Conservation (phyloP, 2,113 vertebrate genomes). For the Melospiza georgiana region DNA sequence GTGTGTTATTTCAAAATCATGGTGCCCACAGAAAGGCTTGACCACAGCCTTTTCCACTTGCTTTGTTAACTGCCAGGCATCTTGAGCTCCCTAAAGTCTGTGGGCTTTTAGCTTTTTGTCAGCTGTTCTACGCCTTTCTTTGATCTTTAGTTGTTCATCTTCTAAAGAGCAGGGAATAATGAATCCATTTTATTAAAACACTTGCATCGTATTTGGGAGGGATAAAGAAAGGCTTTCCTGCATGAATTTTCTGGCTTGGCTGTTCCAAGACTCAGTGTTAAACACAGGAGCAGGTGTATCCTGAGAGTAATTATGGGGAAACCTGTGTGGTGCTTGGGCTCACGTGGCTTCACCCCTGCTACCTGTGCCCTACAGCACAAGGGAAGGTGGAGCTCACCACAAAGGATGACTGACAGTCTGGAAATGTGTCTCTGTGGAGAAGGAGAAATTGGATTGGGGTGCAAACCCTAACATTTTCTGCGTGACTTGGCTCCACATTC, state of each 20-base stretch:
- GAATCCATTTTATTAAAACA: constrained; percentile 15
- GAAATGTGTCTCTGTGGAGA: not conserved
- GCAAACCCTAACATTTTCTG: not conserved
- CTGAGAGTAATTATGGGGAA: not conserved
- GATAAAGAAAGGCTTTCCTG: constrained; percentile 7
- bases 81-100: not conserved
- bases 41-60: not conserved
- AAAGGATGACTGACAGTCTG: not conserved
- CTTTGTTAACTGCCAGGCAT: not conserved
- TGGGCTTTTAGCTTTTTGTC: not conserved
- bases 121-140: not conserved
- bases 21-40: not conserved
- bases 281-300: not conserved
- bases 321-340: not conserved
- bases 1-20: not conserved
- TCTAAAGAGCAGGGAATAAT: constrained; percentile 1
- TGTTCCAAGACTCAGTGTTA: not conserved
- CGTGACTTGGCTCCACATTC: not conserved
- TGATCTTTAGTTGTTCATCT: constrained; percentile 16
- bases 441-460: not conserved
- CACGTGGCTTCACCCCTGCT: not conserved
- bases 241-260: not conserved
- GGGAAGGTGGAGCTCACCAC: not conserved
- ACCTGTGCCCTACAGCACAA: not conserved
- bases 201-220: not conserved